These are phyloP conservation scores for Trididemnum miniatum DNA, from an alignment of 23 tunicate genomes.

Conservation along the genomic window DNA sequence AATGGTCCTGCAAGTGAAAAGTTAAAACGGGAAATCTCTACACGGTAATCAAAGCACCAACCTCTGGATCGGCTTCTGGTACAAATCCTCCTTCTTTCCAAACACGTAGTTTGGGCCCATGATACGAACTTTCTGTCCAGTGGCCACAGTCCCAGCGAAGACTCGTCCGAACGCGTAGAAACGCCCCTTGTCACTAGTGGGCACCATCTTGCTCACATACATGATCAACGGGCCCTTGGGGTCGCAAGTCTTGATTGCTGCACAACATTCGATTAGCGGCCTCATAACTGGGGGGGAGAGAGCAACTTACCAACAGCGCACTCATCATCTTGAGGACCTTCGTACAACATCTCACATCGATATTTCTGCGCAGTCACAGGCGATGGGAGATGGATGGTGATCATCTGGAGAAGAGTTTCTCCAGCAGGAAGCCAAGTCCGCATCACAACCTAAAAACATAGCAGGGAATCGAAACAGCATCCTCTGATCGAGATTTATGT, in stretches of 20 bases:
- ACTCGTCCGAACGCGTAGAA: constrained; percentile 99
- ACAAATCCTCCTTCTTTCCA: constrained; percentile 93
- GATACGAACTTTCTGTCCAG: constrained; percentile 97
- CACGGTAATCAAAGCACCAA: no score
- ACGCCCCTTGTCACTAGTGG: constrained; percentile 96
- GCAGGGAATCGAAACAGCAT: no score
- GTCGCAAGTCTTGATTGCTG: constrained; percentile 88
- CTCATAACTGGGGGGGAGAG: no score
- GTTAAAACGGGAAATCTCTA: not conserved
- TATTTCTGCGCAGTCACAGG: constrained; percentile 95
- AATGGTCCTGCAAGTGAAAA: constrained; percentile 65
- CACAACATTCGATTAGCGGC: not conserved
- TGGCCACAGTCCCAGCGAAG: constrained; percentile 92
- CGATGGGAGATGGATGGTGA: constrained; percentile 98
- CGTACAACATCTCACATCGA: constrained; percentile 89
- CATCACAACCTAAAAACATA: constrained; percentile 75
- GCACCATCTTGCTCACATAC: constrained; percentile 99
- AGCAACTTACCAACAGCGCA: constrained; percentile 68
- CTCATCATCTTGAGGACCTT: constrained; percentile 94
- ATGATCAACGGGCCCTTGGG: constrained; percentile 84
- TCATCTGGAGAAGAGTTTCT: constrained; percentile 97
- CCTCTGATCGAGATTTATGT: no score
- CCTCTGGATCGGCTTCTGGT: constrained; percentile 95
- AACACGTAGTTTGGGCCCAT: constrained; percentile 94
- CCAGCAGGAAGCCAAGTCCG: constrained; percentile 99